These are phyloP conservation scores for Pantherophis vulpinus DNA, from an alignment of 2,797 vertebrate species.

Conservation along the genomic window DNA sequence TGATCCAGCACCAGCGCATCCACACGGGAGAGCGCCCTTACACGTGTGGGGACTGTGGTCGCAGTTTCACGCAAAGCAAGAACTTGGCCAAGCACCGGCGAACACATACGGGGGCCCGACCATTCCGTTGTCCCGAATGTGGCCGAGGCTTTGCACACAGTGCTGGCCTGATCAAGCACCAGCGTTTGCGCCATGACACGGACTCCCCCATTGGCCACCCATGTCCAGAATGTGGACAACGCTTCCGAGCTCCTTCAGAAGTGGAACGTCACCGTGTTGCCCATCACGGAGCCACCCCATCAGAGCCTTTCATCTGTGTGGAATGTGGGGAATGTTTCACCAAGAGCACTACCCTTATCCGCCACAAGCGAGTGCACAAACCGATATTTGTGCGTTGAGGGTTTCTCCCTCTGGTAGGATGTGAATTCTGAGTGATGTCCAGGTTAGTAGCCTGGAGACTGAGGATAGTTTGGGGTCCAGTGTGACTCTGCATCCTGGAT, in stretches of 20 bases:
- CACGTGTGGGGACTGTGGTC: conserved; percentile 69
- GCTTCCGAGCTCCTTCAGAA: conserved; percentile 25
- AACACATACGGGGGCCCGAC: conserved; percentile 68
- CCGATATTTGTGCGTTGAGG: conserved; percentile 47
- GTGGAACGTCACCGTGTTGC: conserved; percentile 32
- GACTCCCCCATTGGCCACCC: conserved; percentile 44
- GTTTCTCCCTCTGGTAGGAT: not conserved
- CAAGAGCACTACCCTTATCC: conserved; percentile 47
- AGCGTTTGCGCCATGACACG: conserved; percentile 63
- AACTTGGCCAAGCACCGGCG: conserved; percentile 74
- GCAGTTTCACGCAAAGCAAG: conserved; percentile 76
- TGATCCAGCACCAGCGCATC: conserved; percentile 74
- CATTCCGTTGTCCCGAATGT: conserved; percentile 63
- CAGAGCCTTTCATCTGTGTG: conserved; percentile 58
- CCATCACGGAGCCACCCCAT: conserved; percentile 18
- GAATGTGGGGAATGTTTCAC: conserved; percentile 62
- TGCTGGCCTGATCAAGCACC: conserved; percentile 66
- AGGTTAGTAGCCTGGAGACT: not conserved
- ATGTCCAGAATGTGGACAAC: conserved; percentile 43
- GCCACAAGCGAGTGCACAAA: conserved; percentile 55
- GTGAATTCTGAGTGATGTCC: not conserved
- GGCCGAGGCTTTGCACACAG: conserved; percentile 68
- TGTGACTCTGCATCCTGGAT: not conserved
- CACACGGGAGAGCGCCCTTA: conserved; percentile 73
- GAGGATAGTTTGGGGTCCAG: not conserved